A percentile compares a stretch with the other conserved stretches of the same genome.
Evolutionary conservation across 1,140 invertebrate genomes (phyloP).

Genomic region (Drosophila pruinosa): DNA sequence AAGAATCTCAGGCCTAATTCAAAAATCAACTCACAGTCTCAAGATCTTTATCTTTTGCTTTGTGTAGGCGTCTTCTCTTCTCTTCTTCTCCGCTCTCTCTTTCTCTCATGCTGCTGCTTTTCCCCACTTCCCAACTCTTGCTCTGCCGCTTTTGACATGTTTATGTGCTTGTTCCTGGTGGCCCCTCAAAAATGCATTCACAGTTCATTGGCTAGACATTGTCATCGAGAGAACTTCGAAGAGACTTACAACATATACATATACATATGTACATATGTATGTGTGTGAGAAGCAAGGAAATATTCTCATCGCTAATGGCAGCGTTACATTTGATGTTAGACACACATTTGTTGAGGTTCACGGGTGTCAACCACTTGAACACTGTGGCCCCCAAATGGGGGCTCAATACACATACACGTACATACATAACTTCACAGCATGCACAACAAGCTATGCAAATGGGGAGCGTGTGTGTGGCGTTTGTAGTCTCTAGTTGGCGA

Average conservation of each 20-base stretch:
- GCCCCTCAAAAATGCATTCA: conserved; percentile 29
- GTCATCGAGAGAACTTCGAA: conserved; percentile 21
- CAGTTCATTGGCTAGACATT: conserved; percentile 33
- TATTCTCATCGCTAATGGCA: conserved; percentile 41
- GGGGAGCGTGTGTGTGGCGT: not conserved
- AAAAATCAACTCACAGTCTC: conserved; percentile 31
- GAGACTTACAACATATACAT: conserved; percentile 10
- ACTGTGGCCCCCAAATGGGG: conserved; percentile 30
- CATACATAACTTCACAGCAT: conserved; percentile 31
- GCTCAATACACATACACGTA: not conserved
- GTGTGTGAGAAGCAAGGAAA: no score
- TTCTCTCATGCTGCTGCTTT: not conserved
- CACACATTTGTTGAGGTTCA: conserved; percentile 47
- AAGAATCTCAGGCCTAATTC: conserved; percentile 36
- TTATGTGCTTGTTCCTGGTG: conserved; percentile 10
- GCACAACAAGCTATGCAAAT: not conserved
- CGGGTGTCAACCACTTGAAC: conserved; percentile 72
- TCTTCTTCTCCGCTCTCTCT: not conserved
- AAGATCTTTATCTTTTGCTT: conserved; percentile 34
- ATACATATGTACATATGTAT: no score
- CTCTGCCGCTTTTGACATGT: conserved; percentile 10
- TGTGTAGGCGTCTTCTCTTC: conserved; percentile 2
- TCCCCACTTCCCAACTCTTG: not conserved
- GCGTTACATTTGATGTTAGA: conserved; percentile 44
- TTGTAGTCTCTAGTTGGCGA: not conserved